Conservation (phyloP, 2,888 invertebrate genomes). For the Cephonodes hylas region DNA sequence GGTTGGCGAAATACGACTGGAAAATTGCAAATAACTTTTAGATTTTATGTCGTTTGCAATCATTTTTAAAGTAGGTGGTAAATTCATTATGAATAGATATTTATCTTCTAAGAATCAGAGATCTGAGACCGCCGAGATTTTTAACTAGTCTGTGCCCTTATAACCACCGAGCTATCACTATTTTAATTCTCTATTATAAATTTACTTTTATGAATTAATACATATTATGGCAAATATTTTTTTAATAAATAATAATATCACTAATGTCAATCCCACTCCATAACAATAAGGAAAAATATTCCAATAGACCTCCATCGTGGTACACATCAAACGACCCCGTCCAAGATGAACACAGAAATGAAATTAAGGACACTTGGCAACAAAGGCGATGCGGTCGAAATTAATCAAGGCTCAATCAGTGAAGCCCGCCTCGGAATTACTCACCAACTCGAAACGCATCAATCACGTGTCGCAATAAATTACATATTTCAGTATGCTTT, state of each 20-base stretch:
- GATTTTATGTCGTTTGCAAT: too few relatives aligned
- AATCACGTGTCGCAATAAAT: slow-evolving; percentile 40
- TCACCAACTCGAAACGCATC: slow-evolving; percentile 41
- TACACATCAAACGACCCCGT: background rate
- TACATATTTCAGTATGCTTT: slow-evolving; percentile 7
- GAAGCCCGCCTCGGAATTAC: slow-evolving; percentile 46
- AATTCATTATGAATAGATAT: too few relatives aligned
- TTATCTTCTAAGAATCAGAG: too few relatives aligned
- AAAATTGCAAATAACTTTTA: too few relatives aligned
- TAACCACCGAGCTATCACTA: too few relatives aligned
- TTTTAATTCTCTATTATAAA: too few relatives aligned
- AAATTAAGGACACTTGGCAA: slow-evolving; percentile 8
- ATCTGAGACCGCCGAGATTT: too few relatives aligned
- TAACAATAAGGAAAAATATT: background rate
- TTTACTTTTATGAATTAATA: too few relatives aligned
- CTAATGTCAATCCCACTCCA: background rate
- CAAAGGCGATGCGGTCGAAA: slow-evolving; percentile 42
- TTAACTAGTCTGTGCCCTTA: too few relatives aligned
- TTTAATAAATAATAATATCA: background rate
- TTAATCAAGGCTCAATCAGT: slow-evolving; percentile 58
- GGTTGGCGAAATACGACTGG: too few relatives aligned
- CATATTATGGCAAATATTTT: too few relatives aligned
- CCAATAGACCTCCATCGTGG: background rate
- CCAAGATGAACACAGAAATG: background rate
- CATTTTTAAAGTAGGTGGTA: too few relatives aligned